phyloP scores from a whole-genome alignment of 2,113 vertebrate genomes.

The Charina bottae region DNA sequence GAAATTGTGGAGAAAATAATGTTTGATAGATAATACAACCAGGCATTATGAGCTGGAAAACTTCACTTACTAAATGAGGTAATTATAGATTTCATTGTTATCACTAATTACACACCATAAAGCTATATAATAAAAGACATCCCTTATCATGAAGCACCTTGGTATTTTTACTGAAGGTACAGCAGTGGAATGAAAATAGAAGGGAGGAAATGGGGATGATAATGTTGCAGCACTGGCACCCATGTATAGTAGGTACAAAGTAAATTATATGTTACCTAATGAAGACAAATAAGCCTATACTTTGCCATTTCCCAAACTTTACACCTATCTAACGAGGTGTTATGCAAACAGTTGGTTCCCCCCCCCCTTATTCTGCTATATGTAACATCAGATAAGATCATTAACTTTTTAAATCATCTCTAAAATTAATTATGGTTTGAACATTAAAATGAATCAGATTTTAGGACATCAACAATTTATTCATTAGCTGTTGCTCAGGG shows the following conservation, averaged over 20 bases:
- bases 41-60: background rate
- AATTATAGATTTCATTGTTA: slow-evolving; percentile 10
- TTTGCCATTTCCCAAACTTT: background rate
- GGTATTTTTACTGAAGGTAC: background rate
- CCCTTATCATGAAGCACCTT: background rate
- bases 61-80: background rate
- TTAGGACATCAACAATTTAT: background rate
- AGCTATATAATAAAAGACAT: slow-evolving; percentile 9
- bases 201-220: background rate
- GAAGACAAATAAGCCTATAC: slow-evolving; percentile 20
- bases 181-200: background rate
- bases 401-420: background rate
- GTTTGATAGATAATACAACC: background rate
- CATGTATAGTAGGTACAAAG: background rate
- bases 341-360: background rate
- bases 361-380: background rate
- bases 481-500: too few species aligned
- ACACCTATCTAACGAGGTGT: background rate
- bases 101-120: background rate
- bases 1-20: background rate
- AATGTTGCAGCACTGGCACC: background rate
- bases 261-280: slow-evolving; percentile 5
- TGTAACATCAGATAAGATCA: slow-evolving; percentile 5
- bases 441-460: background rate
- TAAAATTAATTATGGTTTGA: background rate